Conservation (phyloP, 2,888 invertebrate species). For the Caenorhabditis becei region DNA sequence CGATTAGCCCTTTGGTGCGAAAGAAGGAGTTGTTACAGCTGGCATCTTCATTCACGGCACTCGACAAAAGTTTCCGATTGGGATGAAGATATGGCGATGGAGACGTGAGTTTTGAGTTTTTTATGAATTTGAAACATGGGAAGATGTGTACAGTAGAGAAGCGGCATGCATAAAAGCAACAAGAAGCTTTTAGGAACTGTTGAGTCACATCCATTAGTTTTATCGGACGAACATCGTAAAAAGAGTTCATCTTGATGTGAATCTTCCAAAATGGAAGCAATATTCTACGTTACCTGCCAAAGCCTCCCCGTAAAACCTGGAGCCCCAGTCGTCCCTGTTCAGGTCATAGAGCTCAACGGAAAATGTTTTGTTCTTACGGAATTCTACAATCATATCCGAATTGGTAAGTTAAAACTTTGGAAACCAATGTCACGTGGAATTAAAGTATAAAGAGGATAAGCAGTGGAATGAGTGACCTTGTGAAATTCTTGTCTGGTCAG, state of each 20-base stretch:
- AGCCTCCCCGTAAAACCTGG: too few relatives aligned
- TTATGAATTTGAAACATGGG: not conserved
- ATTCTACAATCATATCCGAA: conserved; percentile 32
- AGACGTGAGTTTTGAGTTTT: conserved; percentile 26
- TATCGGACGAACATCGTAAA: too few relatives aligned
- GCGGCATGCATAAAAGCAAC: too few relatives aligned
- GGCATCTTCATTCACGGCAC: conserved; percentile 24
- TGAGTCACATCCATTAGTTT: too few relatives aligned
- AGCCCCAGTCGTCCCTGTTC: too few relatives aligned
- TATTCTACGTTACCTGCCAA: too few relatives aligned
- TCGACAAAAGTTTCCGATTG: conserved; percentile 12
- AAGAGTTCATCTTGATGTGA: too few relatives aligned
- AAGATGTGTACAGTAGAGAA: too few relatives aligned
- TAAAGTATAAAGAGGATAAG: not conserved
- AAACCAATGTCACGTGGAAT: too few relatives aligned
- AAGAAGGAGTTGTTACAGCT: conserved; percentile 45
- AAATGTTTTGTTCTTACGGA: conserved; percentile 24
- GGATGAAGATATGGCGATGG: conserved; percentile 53
- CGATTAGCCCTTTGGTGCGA: conserved; percentile 9
- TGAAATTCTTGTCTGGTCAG: conserved; percentile 3
- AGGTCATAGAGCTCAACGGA: conserved; percentile 36
- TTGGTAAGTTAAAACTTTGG: conserved; percentile 43
- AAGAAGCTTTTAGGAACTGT: too few relatives aligned
- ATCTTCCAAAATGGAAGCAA: too few relatives aligned
- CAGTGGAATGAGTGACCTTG: conserved; percentile 23